A percentile compares a stretch with the other conserved stretches of the same genome.
Evolutionary conservation across 2,888 invertebrate genomes (phyloP).

Genomic region (Lobophora halterata): DNA sequence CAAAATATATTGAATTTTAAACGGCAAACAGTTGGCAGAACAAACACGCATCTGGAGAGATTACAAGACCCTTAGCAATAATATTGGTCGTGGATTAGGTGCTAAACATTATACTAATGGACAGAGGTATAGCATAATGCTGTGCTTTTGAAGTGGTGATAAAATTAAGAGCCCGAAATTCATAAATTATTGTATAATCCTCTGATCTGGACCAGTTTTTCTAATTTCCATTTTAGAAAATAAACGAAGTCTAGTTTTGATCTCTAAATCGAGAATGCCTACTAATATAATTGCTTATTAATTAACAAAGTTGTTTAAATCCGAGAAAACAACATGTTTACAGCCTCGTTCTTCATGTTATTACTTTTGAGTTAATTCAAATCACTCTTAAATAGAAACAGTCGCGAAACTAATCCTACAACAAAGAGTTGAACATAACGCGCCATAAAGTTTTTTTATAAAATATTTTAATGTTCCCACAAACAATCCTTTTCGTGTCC

Average conservation of each 20-base stretch:
- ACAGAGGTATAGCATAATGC: slow-evolving; percentile 13
- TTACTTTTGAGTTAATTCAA: slow-evolving; percentile 26
- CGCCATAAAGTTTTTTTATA: slow-evolving; percentile 61
- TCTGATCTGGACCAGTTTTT: background rate
- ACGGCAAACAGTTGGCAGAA: slow-evolving; percentile 44
- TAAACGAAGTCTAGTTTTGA: background rate
- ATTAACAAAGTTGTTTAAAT: background rate
- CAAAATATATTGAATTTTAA: slow-evolving; percentile 64
- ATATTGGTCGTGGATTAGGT: slow-evolving; percentile 29
- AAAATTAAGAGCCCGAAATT: slow-evolving; percentile 8
- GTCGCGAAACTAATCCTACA: slow-evolving; percentile 52
- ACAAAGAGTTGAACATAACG: slow-evolving; percentile 65
- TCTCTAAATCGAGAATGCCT: too few relatives aligned
- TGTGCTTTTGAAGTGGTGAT: slow-evolving; percentile 3
- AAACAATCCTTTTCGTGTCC: slow-evolving; percentile 62
- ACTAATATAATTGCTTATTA: too few relatives aligned
- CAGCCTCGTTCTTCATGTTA: slow-evolving; percentile 25
- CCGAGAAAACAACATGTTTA: background rate
- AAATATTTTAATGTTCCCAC: slow-evolving; percentile 54
- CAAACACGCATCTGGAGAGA: slow-evolving; percentile 19
- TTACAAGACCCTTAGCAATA: slow-evolving; percentile 34
- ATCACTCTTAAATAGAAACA: slow-evolving; percentile 32
- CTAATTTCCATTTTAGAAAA: background rate
- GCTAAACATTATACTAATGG: slow-evolving; percentile 23
- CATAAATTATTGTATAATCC: background rate